phyloP scores from a whole-genome alignment of 1,140 invertebrate species.

The Chironomus tepperi region DNA sequence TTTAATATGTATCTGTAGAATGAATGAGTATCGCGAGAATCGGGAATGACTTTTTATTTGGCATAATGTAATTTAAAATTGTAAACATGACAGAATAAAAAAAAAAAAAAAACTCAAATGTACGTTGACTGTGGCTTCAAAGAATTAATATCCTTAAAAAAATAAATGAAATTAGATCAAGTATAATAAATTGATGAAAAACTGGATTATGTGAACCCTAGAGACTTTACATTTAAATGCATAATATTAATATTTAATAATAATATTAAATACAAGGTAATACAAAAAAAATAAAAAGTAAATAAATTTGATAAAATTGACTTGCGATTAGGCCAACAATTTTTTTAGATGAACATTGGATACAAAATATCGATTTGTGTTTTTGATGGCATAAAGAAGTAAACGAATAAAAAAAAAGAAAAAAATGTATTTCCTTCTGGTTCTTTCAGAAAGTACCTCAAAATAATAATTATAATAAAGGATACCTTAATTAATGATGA shows the following conservation, averaged over 20 bases:
- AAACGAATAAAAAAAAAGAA: neutral
- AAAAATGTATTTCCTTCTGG: neutral
- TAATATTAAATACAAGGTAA: no score
- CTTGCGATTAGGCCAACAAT: neutral
- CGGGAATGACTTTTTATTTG: neutral
- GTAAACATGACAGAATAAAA: neutral
- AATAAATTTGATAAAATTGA: neutral
- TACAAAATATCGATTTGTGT: neutral
- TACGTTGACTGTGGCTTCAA: neutral
- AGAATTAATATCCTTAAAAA: neutral
- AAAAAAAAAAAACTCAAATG: conserved; percentile 1
- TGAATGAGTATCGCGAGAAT: neutral
- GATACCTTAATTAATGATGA: no score
- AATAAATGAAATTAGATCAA: neutral
- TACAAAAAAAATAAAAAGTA: neutral
- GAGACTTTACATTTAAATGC: conserved; percentile 6
- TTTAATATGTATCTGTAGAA: neutral
- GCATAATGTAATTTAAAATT: neutral
- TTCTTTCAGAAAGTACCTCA: conserved; percentile 12
- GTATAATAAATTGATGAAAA: neutral
- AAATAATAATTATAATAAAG: neutral
- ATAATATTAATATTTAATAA: neutral
- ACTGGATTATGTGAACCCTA: neutral
- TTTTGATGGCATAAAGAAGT: conserved; percentile 6
- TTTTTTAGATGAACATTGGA: conserved; percentile 10